phyloP scores from a whole-genome alignment of 2,113 vertebrate species.

The Dryoscopus gambensis region DNA sequence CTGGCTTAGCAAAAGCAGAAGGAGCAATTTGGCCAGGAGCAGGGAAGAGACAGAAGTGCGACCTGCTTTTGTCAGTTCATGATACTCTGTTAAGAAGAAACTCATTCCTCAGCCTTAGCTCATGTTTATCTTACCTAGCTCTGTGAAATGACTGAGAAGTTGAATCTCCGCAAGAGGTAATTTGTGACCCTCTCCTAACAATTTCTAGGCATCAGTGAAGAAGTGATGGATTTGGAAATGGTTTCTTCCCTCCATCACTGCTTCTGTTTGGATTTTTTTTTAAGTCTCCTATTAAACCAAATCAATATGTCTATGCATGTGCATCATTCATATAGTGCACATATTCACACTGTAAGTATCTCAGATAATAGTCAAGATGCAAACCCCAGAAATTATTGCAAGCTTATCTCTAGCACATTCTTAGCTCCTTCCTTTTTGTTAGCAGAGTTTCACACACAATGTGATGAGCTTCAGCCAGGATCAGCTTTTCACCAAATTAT shows the following conservation, averaged over 20 bases:
- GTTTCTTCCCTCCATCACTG: background rate
- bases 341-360: background rate
- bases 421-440: background rate
- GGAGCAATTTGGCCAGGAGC: background rate
- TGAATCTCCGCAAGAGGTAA: background rate
- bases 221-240: background rate
- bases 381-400: background rate
- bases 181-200: background rate
- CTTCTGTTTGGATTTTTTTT: background rate
- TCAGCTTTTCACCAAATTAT: background rate
- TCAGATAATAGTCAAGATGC: background rate
- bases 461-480: background rate
- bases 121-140: background rate
- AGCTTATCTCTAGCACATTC: background rate
- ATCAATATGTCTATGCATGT: background rate
- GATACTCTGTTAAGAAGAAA: background rate
- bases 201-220: background rate
- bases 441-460: background rate
- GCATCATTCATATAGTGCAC: background rate
- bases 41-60: background rate
- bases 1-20: background rate
- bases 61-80: background rate
- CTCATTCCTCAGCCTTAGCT: background rate
- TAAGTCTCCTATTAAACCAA: background rate
- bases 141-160: background rate